Evolutionary conservation across 2,888 invertebrate genomes (phyloP).

Genomic region (Pinctada fucata): DNA sequence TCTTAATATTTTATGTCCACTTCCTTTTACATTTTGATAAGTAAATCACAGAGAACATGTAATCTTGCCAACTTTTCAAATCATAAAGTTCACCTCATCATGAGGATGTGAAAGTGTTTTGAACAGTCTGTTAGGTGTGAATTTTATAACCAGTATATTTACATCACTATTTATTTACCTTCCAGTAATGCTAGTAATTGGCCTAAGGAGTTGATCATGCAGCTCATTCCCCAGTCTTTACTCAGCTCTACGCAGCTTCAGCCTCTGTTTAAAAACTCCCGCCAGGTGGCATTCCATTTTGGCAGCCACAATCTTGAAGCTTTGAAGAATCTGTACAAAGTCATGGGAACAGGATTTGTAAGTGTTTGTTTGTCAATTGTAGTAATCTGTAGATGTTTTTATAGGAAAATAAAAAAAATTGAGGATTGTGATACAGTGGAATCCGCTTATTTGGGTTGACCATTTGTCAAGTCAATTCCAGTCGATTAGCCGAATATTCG

Average conservation of each 20-base stretch:
- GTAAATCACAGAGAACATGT: no score
- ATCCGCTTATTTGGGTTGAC: no score
- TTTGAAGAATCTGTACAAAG: slow-evolving; percentile 88
- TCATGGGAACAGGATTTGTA: slow-evolving; percentile 94
- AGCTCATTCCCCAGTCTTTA: slow-evolving; percentile 93
- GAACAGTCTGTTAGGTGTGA: no score
- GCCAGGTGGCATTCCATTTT: slow-evolving; percentile 94
- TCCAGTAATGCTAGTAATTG: slow-evolving; percentile 89
- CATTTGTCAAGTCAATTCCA: no score
- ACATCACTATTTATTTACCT: slow-evolving; percentile 12
- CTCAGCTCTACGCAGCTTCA: slow-evolving; percentile 86
- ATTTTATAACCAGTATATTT: no score
- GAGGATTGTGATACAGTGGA: no score
- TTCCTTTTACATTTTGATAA: no score
- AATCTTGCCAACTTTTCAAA: no score
- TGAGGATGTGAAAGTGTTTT: no score
- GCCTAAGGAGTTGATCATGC: slow-evolving; percentile 95
- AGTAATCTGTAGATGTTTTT: background rate
- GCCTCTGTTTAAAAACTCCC: slow-evolving; percentile 85
- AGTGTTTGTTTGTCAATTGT: slow-evolving; percentile 40
- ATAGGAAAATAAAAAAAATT: background rate
- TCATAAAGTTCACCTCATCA: no score
- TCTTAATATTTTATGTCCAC: no score
- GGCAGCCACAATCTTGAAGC: slow-evolving; percentile 89
- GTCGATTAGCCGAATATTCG: no score